Evolutionary conservation across 2,888 invertebrate species (phyloP).

Genomic region (Flexamia atlantica): DNA sequence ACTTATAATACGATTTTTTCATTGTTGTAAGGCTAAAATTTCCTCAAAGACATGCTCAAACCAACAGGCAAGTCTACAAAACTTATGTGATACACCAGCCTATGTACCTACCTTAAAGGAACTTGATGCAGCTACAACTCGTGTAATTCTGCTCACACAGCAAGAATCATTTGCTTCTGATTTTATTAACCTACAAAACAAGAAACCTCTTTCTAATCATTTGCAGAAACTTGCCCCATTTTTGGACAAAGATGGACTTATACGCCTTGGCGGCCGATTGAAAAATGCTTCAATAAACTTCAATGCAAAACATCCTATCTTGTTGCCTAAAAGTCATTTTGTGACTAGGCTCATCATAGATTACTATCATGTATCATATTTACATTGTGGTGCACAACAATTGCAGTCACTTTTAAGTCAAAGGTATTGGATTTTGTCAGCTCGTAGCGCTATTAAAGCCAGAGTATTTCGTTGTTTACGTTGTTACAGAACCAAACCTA

Average conservation of each 20-base stretch:
- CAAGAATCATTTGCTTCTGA: background rate
- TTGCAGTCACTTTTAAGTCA: slow-evolving; percentile 5
- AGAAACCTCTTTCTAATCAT: background rate
- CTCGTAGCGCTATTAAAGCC: background rate
- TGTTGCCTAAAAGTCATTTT: slow-evolving; percentile 38
- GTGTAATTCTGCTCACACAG: background rate
- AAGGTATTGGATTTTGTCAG: slow-evolving; percentile 44
- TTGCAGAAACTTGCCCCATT: slow-evolving; percentile 14
- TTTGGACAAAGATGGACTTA: background rate
- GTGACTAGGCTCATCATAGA: slow-evolving; percentile 60
- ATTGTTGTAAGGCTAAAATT: background rate
- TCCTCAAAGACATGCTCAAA: background rate
- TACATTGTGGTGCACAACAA: slow-evolving; percentile 22
- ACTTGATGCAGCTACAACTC: background rate
- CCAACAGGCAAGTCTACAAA: background rate
- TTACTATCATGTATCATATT: slow-evolving; percentile 56
- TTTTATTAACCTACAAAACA: background rate
- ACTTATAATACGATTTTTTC: background rate
- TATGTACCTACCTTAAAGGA: background rate
- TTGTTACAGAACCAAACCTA: slow-evolving; percentile 56
- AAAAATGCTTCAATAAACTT: slow-evolving; percentile 43
- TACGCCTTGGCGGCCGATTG: slow-evolving; percentile 66
- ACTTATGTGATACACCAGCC: background rate
- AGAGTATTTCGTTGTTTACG: slow-evolving; percentile 41
- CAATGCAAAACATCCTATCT: slow-evolving; percentile 61